Evolutionary conservation across 1,140 invertebrate genomes (phyloP).

Genomic region (Drosophila pruinosa): DNA sequence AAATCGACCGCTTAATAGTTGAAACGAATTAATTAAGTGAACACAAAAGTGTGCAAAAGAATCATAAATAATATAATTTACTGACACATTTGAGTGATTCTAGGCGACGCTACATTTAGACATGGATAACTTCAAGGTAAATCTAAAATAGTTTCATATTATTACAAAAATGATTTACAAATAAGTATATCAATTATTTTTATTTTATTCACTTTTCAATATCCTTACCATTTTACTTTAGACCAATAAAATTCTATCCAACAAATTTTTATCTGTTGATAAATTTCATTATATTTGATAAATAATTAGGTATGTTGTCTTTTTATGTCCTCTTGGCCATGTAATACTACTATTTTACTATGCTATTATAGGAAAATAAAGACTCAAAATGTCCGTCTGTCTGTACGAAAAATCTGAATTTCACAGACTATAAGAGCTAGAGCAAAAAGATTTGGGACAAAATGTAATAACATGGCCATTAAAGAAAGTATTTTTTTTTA

Average conservation of each 20-base stretch:
- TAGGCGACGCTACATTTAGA: conserved; percentile 63
- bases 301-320: conserved; percentile 17
- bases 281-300: not conserved
- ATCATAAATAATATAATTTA: conserved; percentile 27
- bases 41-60: conserved; percentile 4
- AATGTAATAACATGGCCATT: too few species aligned
- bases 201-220: not conserved
- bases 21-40: not conserved
- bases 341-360: too few species aligned
- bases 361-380: too few species aligned
- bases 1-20: not conserved
- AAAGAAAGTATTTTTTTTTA: too few species aligned
- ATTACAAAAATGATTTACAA: not conserved
- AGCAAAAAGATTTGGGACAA: too few species aligned
- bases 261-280: conserved; percentile 13
- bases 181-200: not conserved
- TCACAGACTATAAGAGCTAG: too few species aligned
- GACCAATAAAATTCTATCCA: not conserved
- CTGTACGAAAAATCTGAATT: too few species aligned
- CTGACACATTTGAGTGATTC: conserved; percentile 46
- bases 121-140: conserved; percentile 69
- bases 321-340: not conserved
- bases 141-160: conserved; percentile 4
- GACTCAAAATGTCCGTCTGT: too few species aligned
- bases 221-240: not conserved